These are phyloP conservation scores for Pseudotriccus pelzelni DNA, from an alignment of 2,797 vertebrate species.

Conservation along the genomic window DNA sequence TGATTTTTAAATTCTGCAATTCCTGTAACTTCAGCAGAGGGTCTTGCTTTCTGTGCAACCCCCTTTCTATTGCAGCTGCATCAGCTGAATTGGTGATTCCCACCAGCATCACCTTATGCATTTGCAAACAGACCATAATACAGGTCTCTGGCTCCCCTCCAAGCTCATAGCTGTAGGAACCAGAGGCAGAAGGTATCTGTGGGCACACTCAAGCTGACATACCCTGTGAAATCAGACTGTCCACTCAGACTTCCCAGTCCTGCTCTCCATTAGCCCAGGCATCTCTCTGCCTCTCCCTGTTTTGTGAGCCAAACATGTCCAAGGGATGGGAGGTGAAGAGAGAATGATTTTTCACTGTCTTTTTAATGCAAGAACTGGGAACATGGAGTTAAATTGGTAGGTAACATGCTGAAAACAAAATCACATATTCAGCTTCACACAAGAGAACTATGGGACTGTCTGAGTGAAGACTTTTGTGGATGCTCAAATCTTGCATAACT, in stretches of 20 bases:
- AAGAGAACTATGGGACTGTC: not conserved
- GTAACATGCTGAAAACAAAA: constrained; percentile 39
- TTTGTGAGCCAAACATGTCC: constrained; percentile 50
- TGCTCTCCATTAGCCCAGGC: not conserved
- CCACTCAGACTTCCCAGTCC: not conserved
- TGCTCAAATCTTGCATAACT: constrained; percentile 23
- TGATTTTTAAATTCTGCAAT: not conserved
- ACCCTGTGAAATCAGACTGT: not conserved
- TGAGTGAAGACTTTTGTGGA: not conserved
- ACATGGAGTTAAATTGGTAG: constrained; percentile 11
- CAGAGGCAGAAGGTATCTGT: not conserved
- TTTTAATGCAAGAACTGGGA: constrained; percentile 31
- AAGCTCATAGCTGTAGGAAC: not conserved
- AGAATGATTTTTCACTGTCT: constrained; percentile 61
- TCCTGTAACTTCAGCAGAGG: not conserved
- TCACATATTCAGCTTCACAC: not conserved
- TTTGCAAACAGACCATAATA: not conserved
- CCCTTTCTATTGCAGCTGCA: not conserved
- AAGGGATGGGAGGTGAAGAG: constrained; percentile 30
- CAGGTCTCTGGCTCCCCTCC: not conserved
- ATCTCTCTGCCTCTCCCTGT: not conserved
- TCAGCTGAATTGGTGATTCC: not conserved
- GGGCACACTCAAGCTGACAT: not conserved
- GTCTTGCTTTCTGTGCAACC: not conserved
- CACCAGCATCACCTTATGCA: not conserved